Conservation (phyloP, 2,797 vertebrate genomes). For the Leucoraja ocellata region DNA sequence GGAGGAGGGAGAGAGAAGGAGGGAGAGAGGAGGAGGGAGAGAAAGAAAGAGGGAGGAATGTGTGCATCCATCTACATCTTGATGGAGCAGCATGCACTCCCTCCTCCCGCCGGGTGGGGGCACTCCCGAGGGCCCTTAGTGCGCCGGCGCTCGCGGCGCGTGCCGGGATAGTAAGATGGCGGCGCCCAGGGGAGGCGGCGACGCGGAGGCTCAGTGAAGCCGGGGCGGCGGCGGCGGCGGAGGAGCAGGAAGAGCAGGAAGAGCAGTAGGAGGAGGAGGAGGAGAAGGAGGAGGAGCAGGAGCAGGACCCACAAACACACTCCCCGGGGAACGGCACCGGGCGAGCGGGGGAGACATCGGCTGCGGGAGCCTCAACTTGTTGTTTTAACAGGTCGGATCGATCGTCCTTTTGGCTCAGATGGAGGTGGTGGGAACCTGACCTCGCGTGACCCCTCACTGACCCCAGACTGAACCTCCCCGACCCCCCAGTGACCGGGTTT, state of each 20-base stretch:
- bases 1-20: conserved; percentile 35
- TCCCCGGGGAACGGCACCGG: no score
- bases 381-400: conserved; percentile 4
- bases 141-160: not conserved
- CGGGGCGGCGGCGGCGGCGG: no score
- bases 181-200: not conserved
- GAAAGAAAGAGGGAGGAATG: not conserved
- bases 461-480: not conserved
- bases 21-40: not conserved
- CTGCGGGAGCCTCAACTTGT: not conserved
- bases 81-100: no score
- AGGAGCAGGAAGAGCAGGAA: no score
- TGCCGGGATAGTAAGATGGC: conserved; percentile 9
- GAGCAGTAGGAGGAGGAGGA: no score
- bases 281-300: no score
- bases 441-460: no score
- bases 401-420: no score
- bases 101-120: not conserved
- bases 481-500: not conserved
- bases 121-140: not conserved
- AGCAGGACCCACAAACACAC: not conserved
- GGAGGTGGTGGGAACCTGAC: no score
- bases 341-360: not conserved
- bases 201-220: no score
- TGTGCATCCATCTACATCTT: not conserved